phyloP scores from a whole-genome alignment of 2,888 invertebrate species.

The Leptarthrus brevirostris region DNA sequence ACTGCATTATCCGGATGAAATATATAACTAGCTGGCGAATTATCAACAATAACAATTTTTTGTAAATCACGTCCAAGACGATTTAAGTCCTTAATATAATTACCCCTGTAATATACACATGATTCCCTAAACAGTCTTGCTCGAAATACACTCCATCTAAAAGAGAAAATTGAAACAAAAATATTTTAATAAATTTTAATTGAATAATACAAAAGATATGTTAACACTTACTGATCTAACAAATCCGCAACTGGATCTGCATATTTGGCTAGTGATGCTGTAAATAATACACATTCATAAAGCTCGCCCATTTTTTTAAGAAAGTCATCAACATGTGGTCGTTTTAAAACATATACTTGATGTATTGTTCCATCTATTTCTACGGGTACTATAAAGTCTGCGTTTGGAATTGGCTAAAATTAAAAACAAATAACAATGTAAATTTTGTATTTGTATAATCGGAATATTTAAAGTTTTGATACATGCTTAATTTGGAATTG shows the following conservation, averaged over 20 bases:
- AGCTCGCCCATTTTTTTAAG: slow-evolving; percentile 97
- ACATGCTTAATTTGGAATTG: too few species aligned
- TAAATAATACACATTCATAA: slow-evolving; percentile 99
- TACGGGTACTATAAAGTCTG: slow-evolving; percentile 99
- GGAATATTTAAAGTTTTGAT: too few species aligned
- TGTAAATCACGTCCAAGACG: slow-evolving; percentile 95
- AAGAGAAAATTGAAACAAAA: background rate
- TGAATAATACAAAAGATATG: background rate
- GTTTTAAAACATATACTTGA: slow-evolving; percentile 98
- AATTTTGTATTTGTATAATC: background rate
- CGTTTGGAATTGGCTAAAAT: slow-evolving; percentile 96
- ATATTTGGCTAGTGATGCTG: slow-evolving; percentile 99
- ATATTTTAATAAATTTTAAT: background rate
- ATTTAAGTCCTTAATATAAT: slow-evolving; percentile 99
- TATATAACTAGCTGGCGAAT: slow-evolving; percentile 99
- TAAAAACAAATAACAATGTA: slow-evolving; percentile 1
- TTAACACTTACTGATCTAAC: slow-evolving; percentile 77
- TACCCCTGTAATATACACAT: slow-evolving; percentile 99
- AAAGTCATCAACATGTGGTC: slow-evolving; percentile 99
- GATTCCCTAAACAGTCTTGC: slow-evolving; percentile 98
- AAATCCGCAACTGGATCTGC: slow-evolving; percentile 99
- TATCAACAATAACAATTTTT: slow-evolving; percentile 98
- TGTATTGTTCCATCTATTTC: slow-evolving; percentile 99
- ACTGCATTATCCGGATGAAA: slow-evolving; percentile 99
- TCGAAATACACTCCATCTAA: slow-evolving; percentile 94